Evolutionary conservation across 2,113 vertebrate species (phyloP).

Genomic region (Octodon degus): DNA sequence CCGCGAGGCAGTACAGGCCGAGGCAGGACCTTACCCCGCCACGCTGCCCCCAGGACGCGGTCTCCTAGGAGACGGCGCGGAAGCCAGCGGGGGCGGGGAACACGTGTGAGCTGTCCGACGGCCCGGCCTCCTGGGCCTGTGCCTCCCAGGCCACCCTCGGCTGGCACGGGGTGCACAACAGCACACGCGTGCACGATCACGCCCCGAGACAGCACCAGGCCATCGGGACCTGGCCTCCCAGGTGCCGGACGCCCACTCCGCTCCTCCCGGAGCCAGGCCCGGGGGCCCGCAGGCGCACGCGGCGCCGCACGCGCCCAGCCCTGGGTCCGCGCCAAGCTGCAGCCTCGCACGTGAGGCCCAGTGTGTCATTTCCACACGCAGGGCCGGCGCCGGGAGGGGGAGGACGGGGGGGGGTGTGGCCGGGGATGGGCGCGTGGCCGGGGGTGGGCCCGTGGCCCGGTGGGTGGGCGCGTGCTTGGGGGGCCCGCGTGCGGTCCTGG

Average conservation of each 20-base stretch:
- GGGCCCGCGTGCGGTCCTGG: conserved; percentile 49
- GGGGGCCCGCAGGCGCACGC: background rate
- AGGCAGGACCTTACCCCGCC: background rate
- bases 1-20: background rate
- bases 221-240: background rate
- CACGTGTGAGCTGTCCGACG: background rate
- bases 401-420: conserved; percentile 70
- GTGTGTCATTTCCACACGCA: conserved; percentile 83
- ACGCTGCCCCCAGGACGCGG: background rate
- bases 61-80: conserved; percentile 65
- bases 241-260: background rate
- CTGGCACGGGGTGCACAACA: background rate
- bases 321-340: conserved; percentile 76
- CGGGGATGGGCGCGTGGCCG: conserved; percentile 71
- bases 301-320: conserved; percentile 30
- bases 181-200: background rate
- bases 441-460: conserved; percentile 58
- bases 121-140: background rate
- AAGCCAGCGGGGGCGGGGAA: background rate
- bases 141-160: background rate
- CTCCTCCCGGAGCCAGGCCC: background rate
- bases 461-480: conserved; percentile 36
- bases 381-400: conserved; percentile 62
- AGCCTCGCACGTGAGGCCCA: conserved; percentile 80
- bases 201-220: background rate